Conservation (phyloP, 2,888 invertebrate species). For the Trichopria drosophilae region DNA sequence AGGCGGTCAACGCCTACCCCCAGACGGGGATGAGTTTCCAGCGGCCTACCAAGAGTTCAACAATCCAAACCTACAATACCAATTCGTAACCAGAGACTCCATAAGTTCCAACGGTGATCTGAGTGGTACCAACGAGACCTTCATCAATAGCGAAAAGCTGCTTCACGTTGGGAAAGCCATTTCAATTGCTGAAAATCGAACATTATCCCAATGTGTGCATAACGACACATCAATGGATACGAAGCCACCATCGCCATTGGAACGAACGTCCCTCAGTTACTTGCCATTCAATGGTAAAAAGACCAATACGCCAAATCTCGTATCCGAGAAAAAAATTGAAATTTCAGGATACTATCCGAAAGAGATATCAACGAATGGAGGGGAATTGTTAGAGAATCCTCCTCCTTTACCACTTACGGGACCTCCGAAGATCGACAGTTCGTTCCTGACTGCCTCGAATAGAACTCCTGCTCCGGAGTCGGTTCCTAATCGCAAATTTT, state of each 20-base stretch:
- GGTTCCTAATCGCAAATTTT: conserved; percentile 45
- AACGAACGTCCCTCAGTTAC: not conserved
- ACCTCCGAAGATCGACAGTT: conserved; percentile 47
- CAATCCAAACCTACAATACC: conserved; percentile 51
- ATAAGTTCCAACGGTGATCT: conserved; percentile 27
- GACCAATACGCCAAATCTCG: too few species aligned
- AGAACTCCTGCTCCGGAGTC: conserved; percentile 10
- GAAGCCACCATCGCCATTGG: too few species aligned
- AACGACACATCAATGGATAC: too few species aligned
- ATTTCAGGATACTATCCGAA: conserved; percentile 44
- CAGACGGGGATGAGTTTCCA: conserved; percentile 82
- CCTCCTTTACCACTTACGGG: conserved; percentile 55
- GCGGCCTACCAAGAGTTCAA: conserved; percentile 66
- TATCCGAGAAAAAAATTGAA: conserved; percentile 51
- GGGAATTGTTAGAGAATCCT: conserved; percentile 34
- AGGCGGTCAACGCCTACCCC: conserved; percentile 74
- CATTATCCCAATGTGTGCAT: too few species aligned
- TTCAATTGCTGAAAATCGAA: conserved; percentile 4
- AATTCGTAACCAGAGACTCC: conserved; percentile 33
- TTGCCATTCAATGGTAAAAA: not conserved
- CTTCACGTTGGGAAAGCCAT: conserved; percentile 6
- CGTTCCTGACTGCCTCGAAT: conserved; percentile 7
- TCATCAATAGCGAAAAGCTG: conserved; percentile 35
- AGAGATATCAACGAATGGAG: conserved; percentile 28
- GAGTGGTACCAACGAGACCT: conserved; percentile 36